These are phyloP conservation scores for Cuniculus paca DNA, from an alignment of 2,797 vertebrate species.

Conservation along the genomic window DNA sequence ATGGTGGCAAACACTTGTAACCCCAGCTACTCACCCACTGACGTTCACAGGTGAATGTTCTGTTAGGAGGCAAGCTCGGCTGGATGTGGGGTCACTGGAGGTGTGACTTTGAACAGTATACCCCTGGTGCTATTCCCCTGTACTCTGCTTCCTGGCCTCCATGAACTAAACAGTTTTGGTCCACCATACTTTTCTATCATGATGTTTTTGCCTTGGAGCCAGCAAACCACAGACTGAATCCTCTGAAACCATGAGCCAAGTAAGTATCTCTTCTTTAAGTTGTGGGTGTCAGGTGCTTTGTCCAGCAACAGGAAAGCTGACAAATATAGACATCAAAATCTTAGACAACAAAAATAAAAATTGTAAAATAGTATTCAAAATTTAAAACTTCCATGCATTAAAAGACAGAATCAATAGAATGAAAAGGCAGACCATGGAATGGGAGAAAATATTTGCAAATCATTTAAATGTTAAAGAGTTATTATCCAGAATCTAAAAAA, in stretches of 20 bases:
- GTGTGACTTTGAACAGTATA: neutral
- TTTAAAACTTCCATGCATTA: neutral
- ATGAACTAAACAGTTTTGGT: neutral
- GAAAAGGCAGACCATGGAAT: neutral
- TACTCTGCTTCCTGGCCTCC: neutral
- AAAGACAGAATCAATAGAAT: neutral
- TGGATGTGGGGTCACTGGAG: neutral
- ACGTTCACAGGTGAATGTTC: neutral
- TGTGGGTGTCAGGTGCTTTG: neutral
- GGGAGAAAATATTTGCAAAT: neutral
- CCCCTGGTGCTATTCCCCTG: neutral
- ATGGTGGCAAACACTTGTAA: too few species aligned
- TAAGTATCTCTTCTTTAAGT: neutral
- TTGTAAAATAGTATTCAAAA: neutral
- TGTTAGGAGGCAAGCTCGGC: neutral
- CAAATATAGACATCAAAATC: neutral
- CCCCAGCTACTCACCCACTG: neutral
- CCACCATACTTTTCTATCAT: neutral
- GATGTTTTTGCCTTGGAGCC: neutral
- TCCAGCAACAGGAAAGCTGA: neutral
- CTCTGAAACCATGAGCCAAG: neutral
- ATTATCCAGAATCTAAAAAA: neutral
- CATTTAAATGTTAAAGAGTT: neutral
- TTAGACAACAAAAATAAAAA: neutral
- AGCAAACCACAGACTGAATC: neutral